Base-by-base conservation (phyloP, 2,888 invertebrate species). In the Scaptomyza flava region DNA sequence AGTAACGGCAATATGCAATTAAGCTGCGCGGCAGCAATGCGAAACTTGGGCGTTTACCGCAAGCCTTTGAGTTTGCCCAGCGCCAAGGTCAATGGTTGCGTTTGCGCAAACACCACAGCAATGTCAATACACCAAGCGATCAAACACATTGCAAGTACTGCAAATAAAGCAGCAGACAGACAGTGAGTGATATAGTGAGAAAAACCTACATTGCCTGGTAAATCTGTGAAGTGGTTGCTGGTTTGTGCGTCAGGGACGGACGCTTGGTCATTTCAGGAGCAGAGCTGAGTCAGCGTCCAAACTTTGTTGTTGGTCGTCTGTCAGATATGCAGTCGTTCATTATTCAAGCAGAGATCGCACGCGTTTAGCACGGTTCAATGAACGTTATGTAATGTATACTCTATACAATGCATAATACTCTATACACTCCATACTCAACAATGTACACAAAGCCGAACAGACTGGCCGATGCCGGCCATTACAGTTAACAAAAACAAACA, bases 401-500 rank as follows among this genome's bases (percentile, higher is more conserved):
- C 41, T 50, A 56, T 17, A 34, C 50, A 33, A 47, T 62, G 20
- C 45, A 59, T 14, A 31, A 17, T 14, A 47, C 46, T 46, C 27
- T 14, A 46, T 6, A 27, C 41, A 51, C 54, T 47, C 27, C 14
- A 51, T 20, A 45, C 45, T 27, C 27, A 27, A 27, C 27, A 27
- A 27, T 45, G 53, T 33, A 58, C 11, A 9, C 31, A 42, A 34
- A 33, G 30, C 30, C 33, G 30, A n/a, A 6, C 47, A 54, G 41
- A 48, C 33, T 61, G 46, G 23, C 30, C 48, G 48, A 43, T 47
- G 60, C 71, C 61, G 77, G 71, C 74, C 86, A 86, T 77, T 86
- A 86, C 86, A 77, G 87, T 86, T 81, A 81, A 81, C 86, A 67
- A 81, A 81, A 86, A 76, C 77, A 74, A 74, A 75, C 76, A 74